Conservation (phyloP, 2,797 vertebrate species). For the Anolis apletophallus region DNA sequence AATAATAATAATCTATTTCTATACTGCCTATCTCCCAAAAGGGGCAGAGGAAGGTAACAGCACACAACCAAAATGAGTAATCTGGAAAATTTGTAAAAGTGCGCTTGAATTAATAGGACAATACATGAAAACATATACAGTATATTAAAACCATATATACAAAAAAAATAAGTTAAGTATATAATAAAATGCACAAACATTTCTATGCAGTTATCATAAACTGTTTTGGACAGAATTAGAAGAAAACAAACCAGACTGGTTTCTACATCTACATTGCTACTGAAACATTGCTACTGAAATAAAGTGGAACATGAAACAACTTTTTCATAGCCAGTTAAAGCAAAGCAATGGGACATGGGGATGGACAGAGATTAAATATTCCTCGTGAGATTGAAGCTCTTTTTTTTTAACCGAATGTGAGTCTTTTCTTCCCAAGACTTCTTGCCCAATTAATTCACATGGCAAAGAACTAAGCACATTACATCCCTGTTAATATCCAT, state of each 20-base stretch:
- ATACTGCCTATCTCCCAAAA: too few relatives aligned
- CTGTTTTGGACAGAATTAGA: too few relatives aligned
- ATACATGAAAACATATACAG: too few relatives aligned
- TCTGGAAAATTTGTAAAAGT: too few relatives aligned
- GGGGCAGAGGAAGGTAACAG: too few relatives aligned
- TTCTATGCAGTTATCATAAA: too few relatives aligned
- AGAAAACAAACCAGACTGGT: neutral
- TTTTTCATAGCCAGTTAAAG: conserved; percentile 13
- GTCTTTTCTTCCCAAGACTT: neutral
- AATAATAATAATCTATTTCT: too few relatives aligned
- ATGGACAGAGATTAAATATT: neutral
- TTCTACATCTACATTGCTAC: neutral
- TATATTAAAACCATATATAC: too few relatives aligned
- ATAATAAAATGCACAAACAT: too few relatives aligned
- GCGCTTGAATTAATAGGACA: too few relatives aligned
- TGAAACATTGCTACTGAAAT: neutral
- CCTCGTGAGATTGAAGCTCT: neutral
- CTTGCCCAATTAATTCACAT: conserved; percentile 30
- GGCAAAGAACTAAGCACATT: conserved; percentile 25
- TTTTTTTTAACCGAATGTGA: neutral
- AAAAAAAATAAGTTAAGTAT: too few relatives aligned
- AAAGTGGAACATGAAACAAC: neutral
- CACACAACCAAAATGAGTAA: too few relatives aligned
- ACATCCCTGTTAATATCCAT: conserved; percentile 21
- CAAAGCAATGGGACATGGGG: neutral